A percentile compares a stretch with the other conserved stretches of the same genome.
These are phyloP conservation scores for Acromyrmex heyeri DNA, from an alignment of 1,140 invertebrate genomes.

Conservation along the genomic window DNA sequence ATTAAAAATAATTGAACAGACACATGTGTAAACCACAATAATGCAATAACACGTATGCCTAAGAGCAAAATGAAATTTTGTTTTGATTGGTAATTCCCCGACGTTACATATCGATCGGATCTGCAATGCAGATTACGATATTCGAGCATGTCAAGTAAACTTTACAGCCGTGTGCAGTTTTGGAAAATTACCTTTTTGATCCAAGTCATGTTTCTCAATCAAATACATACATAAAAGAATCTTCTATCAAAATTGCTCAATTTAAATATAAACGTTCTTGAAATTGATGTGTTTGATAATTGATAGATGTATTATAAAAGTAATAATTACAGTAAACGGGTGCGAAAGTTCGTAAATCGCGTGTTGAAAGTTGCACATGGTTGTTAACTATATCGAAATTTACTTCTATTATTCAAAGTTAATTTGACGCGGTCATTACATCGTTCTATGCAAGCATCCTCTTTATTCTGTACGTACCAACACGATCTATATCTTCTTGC, in stretches of 20 bases:
- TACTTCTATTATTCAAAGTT: not conserved
- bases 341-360: not conserved
- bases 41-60: constrained; percentile 5
- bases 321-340: not conserved
- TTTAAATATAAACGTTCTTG: not conserved
- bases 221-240: not conserved
- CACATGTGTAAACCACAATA: not conserved
- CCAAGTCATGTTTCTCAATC: constrained; percentile 8
- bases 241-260: not conserved
- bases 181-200: constrained; percentile 32
- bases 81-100: constrained; percentile 67
- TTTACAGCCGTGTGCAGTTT: constrained; percentile 63
- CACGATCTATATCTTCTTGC: constrained; percentile 82
- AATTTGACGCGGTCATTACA: not conserved
- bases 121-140: constrained; percentile 72
- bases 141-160: constrained; percentile 61
- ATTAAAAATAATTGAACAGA: not conserved
- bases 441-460: not conserved
- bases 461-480: constrained; percentile 77
- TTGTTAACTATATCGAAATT: not conserved
- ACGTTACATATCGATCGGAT: constrained; percentile 63
- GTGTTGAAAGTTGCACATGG: not conserved
- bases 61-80: constrained; percentile 58
- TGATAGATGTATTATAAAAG: not conserved
- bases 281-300: not conserved